Evolutionary conservation across 2,888 invertebrate genomes (phyloP).

Genomic region (Metellina segmentata): DNA sequence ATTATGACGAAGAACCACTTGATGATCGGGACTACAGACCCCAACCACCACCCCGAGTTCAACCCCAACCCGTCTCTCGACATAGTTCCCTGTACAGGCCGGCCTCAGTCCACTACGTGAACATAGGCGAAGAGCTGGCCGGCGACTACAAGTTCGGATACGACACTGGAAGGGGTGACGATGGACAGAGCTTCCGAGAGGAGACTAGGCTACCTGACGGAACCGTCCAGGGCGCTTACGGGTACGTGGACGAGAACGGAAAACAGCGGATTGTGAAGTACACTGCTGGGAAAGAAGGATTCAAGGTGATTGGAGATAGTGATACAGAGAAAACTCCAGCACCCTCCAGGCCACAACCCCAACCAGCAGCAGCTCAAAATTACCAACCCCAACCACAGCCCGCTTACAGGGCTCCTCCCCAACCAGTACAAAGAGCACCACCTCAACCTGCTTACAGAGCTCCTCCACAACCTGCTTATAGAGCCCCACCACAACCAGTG

Average conservation of each 20-base stretch:
- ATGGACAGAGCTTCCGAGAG: constrained; percentile 77
- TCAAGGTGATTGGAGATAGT: constrained; percentile 71
- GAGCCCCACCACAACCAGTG: constrained; percentile 33
- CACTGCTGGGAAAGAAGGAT: constrained; percentile 78
- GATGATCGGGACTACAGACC: background rate
- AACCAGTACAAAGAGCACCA: constrained; percentile 26
- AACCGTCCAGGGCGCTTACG: constrained; percentile 76
- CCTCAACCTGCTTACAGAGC: constrained; percentile 32
- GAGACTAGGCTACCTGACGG: constrained; percentile 77
- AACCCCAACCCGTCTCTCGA: background rate
- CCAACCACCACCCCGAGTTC: constrained; percentile 1
- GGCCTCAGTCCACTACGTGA: constrained; percentile 76
- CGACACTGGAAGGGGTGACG: constrained; percentile 73
- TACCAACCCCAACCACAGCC: background rate
- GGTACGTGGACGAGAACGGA: constrained; percentile 76
- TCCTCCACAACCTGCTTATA: constrained; percentile 17
- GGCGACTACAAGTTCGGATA: constrained; percentile 78
- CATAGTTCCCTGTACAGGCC: constrained; percentile 1
- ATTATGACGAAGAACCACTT: constrained; percentile 3
- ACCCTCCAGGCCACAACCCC: background rate
- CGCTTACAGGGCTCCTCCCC: constrained; percentile 32
- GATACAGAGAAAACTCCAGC: constrained; percentile 16
- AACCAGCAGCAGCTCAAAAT: background rate
- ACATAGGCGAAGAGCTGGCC: constrained; percentile 72
- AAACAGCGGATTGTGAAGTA: constrained; percentile 77